Percentiles rank a stretch among this genome's conserved stretches.
Conservation (phyloP, 2,113 vertebrate species). For the Lutjanus erythropterus region DNA sequence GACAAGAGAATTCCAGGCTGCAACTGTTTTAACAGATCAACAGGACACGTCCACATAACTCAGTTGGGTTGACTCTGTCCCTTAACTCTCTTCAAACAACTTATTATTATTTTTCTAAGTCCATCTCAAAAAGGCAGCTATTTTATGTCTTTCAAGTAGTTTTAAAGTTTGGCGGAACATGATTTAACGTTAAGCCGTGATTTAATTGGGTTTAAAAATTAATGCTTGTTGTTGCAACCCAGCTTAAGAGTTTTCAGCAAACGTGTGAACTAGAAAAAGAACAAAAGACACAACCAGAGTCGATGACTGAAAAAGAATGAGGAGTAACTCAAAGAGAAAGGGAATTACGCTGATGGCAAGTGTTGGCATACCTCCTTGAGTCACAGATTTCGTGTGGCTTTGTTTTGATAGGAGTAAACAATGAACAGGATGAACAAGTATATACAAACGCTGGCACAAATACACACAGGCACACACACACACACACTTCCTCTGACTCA, state of each 20-base stretch:
- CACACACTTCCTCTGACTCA: slow-evolving; percentile 54
- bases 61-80: no score
- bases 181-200: no score
- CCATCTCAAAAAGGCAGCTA: no score
- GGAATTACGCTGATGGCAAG: slow-evolving; percentile 21
- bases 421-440: slow-evolving; percentile 30
- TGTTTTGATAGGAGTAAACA: slow-evolving; percentile 42
- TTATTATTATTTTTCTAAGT: no score
- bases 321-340: slow-evolving; percentile 2
- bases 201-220: no score
- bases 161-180: no score
- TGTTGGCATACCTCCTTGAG: slow-evolving; percentile 20
- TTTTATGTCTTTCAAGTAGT: no score
- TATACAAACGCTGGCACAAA: slow-evolving; percentile 19
- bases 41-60: no score
- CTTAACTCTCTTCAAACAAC: no score
- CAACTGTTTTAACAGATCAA: no score
- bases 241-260: not conserved
- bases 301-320: not conserved
- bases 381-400: slow-evolving; percentile 46
- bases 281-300: not conserved
- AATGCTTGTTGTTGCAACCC: no score
- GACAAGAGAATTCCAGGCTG: no score
- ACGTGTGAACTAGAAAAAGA: not conserved
- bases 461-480: not conserved